Conservation (phyloP, 64 coral and sea anemone genomes). For the Pocillopora damicornis region DNA sequence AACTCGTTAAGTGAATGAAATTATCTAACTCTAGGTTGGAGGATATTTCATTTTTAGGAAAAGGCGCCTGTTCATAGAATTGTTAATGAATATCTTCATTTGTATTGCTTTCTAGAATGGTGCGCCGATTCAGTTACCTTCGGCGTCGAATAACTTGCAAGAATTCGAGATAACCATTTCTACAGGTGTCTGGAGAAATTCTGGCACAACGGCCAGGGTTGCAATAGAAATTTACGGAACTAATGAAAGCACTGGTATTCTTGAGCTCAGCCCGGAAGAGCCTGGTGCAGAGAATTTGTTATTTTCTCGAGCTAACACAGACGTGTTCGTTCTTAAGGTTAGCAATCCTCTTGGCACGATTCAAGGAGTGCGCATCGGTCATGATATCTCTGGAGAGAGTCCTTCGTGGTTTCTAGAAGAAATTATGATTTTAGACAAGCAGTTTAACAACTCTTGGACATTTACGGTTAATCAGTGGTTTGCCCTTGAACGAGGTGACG, state of each 20-base stretch:
- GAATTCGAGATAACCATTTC: slow-evolving; percentile 58
- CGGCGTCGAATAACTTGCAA: slow-evolving; percentile 15
- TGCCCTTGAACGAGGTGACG: slow-evolving; percentile 39
- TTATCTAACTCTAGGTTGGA: background rate
- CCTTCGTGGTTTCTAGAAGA: slow-evolving; percentile 61
- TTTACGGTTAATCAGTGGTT: slow-evolving; percentile 28
- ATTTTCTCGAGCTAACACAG: slow-evolving; percentile 33
- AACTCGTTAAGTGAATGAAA: too few relatives aligned
- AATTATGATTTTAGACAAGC: slow-evolving; percentile 21
- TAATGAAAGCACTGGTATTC: slow-evolving; percentile 37
- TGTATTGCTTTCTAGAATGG: background rate
- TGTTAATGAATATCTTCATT: background rate
- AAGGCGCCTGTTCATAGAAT: background rate
- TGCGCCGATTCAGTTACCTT: slow-evolving; percentile 1
- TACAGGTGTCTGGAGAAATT: slow-evolving; percentile 63
- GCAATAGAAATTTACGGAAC: slow-evolving; percentile 49
- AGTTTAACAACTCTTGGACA: background rate
- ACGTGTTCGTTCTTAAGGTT: slow-evolving; percentile 40
- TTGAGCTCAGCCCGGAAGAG: background rate
- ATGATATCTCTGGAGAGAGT: slow-evolving; percentile 44
- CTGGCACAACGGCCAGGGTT: slow-evolving; percentile 54
- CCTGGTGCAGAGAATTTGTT: background rate
- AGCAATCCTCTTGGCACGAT: slow-evolving; percentile 37
- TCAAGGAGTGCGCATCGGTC: slow-evolving; percentile 28
- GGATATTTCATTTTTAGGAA: background rate